These are phyloP conservation scores for Brienomyrus longianalis DNA, from an alignment of 2,113 vertebrate species.

Conservation along the genomic window DNA sequence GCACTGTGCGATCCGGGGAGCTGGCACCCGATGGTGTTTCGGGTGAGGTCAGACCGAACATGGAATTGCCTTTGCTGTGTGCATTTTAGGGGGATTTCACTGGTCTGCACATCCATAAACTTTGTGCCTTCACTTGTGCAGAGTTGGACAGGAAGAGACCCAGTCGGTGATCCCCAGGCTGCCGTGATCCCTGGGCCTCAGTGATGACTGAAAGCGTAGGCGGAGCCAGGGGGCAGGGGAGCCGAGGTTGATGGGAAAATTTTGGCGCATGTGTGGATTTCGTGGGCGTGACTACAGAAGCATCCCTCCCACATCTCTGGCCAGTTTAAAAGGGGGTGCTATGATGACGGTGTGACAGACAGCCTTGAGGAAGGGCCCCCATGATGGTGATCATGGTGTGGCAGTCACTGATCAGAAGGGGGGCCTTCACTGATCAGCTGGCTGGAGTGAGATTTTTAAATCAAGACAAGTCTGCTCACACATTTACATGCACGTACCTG, in stretches of 20 bases:
- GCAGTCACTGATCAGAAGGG: background rate
- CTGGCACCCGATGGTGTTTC: background rate
- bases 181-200: background rate
- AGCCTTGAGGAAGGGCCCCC: background rate
- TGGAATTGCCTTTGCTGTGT: background rate
- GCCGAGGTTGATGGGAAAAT: background rate
- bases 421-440: background rate
- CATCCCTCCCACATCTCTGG: background rate
- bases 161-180: background rate
- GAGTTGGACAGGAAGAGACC: background rate
- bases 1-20: background rate
- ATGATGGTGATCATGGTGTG: background rate
- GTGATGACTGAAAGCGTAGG: background rate
- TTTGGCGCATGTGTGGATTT: background rate
- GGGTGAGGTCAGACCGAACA: background rate
- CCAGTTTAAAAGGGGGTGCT: background rate
- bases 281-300: background rate
- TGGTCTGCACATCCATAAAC: background rate
- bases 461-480: background rate
- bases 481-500: background rate
- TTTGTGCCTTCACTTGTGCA: background rate
- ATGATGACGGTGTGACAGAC: background rate
- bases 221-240: too few species aligned
- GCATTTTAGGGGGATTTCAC: background rate
- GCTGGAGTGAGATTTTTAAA: background rate